These are phyloP conservation scores for Redunca redunca DNA, from an alignment of 2,113 vertebrate genomes.

Conservation along the genomic window DNA sequence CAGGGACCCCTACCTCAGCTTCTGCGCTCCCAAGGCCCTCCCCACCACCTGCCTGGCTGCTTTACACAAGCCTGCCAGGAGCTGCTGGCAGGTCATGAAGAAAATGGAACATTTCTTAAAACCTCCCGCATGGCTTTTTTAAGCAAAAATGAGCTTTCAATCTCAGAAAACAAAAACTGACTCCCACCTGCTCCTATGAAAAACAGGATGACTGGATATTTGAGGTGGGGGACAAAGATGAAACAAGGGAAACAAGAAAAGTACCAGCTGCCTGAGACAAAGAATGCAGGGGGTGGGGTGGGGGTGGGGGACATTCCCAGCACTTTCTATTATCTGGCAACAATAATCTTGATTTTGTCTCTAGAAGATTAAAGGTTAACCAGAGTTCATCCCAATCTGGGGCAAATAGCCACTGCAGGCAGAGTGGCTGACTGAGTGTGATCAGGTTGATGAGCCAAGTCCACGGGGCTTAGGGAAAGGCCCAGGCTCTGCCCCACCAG, in stretches of 20 bases:
- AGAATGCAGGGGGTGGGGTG: background rate
- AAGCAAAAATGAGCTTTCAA: background rate
- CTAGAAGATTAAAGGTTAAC: background rate
- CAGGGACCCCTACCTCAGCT: accelerated
- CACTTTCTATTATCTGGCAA: background rate
- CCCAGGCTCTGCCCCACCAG: background rate
- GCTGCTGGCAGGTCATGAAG: background rate
- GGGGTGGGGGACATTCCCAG: background rate
- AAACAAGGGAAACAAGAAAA: background rate
- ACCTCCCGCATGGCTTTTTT: background rate
- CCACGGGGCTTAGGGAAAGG: background rate
- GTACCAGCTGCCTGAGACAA: background rate
- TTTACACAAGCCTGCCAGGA: background rate
- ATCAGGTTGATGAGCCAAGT: background rate
- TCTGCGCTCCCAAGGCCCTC: too few relatives aligned
- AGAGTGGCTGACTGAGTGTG: background rate
- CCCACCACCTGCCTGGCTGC: background rate
- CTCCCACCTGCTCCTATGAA: background rate
- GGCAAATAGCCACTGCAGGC: background rate
- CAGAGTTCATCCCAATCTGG: background rate
- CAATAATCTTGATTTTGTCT: background rate
- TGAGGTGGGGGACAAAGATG: background rate
- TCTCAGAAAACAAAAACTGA: background rate
- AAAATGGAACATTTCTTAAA: background rate
- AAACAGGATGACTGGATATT: background rate